Conservation (phyloP, 2,113 vertebrate genomes). For the Colaptes auratus region DNA sequence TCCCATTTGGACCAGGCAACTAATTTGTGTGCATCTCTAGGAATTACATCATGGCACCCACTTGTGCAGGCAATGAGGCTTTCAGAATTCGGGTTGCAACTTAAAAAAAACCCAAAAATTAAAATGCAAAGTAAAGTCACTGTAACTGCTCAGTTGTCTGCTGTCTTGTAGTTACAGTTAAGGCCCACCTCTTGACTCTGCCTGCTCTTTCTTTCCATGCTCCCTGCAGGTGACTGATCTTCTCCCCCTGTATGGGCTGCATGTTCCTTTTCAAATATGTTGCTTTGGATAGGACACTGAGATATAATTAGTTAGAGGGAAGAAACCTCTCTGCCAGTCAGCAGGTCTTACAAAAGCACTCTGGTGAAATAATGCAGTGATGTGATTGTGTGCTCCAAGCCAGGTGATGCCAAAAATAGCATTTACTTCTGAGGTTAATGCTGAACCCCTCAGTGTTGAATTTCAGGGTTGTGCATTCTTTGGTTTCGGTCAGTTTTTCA, state of each 20-base stretch:
- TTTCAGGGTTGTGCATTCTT: accelerated
- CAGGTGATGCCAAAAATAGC: not conserved
- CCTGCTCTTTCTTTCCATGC: not conserved
- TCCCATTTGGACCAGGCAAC: not conserved
- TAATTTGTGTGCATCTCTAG: not conserved
- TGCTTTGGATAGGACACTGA: not conserved
- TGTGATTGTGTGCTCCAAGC: not conserved
- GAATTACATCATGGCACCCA: not conserved
- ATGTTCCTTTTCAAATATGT: not conserved
- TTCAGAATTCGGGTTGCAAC: not conserved
- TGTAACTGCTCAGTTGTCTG: not conserved
- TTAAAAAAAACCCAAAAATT: not conserved
- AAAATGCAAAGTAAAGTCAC: not conserved
- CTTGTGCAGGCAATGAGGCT: not conserved
- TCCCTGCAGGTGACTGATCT: not conserved
- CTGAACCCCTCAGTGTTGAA: not conserved
- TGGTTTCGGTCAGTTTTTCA: not conserved
- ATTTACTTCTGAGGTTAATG: not conserved
- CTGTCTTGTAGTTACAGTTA: not conserved
- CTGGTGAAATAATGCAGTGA: not conserved
- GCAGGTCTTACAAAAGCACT: not conserved
- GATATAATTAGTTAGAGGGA: not conserved
- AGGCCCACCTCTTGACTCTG: not conserved
- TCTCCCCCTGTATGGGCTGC: not conserved
- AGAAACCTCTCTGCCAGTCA: not conserved